Conservation (phyloP, 2,888 invertebrate genomes). For the Ophion ellenae region DNA sequence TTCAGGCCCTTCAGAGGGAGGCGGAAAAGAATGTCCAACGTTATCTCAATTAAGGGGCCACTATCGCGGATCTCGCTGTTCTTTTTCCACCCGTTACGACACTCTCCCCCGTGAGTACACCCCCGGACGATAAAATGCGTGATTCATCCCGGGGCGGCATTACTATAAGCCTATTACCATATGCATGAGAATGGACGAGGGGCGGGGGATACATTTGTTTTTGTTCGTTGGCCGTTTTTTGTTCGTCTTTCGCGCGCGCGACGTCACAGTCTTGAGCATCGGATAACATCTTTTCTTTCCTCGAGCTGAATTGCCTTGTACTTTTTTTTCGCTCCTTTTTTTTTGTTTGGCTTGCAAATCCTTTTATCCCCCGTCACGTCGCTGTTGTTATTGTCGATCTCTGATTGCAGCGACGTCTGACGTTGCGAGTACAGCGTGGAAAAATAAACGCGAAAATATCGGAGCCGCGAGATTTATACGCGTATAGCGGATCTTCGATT, state of each 20-base stretch:
- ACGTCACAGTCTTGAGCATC: slow-evolving; percentile 32
- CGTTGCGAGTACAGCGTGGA: too few relatives aligned
- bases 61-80: not conserved
- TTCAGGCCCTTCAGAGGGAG: not conserved
- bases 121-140: not conserved
- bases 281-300: slow-evolving; percentile 43
- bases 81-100: not conserved
- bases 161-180: slow-evolving; percentile 12
- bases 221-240: slow-evolving; percentile 12
- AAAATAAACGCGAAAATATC: not conserved
- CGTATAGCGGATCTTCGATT: slow-evolving; percentile 18
- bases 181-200: slow-evolving; percentile 16
- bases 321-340: slow-evolving; percentile 12
- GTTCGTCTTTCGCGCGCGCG: not conserved
- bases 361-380: not conserved
- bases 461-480: not conserved
- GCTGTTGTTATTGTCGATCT: not conserved
- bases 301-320: slow-evolving; percentile 29
- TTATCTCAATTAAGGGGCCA: slow-evolving; percentile 13
- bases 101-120: slow-evolving; percentile 12
- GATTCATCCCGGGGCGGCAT: slow-evolving; percentile 28
- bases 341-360: not conserved
- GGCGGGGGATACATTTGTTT: slow-evolving; percentile 14
- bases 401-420: not conserved
- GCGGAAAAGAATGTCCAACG: not conserved